Base-by-base conservation (phyloP, 2,113 vertebrate genomes). In the Ursus arctos region DNA sequence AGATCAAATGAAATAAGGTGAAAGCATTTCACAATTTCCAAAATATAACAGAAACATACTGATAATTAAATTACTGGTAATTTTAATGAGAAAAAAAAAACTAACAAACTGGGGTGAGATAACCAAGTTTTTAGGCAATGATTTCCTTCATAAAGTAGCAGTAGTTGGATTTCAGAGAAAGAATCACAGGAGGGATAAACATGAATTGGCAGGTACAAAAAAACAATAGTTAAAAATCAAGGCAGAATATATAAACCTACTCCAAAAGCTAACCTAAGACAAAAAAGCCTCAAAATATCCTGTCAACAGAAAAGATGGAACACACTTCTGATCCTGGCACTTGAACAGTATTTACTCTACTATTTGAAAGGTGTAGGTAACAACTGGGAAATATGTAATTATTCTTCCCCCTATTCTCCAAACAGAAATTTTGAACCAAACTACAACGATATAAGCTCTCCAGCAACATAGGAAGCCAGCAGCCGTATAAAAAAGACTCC, bases 201-300 rank as follows among this genome's bases (percentile, higher is more conserved):
- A 72, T 22, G 28, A 90, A 31, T 8, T 21, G 49, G 22, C 61
- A 94, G n/a, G 83, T 55, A 80, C 31, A 9, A 47, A 72, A 72
- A 72, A 63, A 61, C 12, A 93, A 71, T n/a, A 40, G 43, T 51
- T 76, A 47, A 65, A 15, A 65, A 76, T 76, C 4, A 87, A 88
- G 4, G 33, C 24, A 81, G 51, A 77, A 93, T 55, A 77, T 11
- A 40, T 59, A 91, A 94, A 69, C 47, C 65, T 63, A 81, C 33
- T 40, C 28, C 24, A 24, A 91, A 92, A 83, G 47, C 49, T 95
- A 96, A 93, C 26, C 26, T 71, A 96, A 93, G 28, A 72, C 49
- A 91, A 31, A 82, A 13, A 84, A 26, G 40, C 15, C 87, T 40
- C 89, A 83, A 61, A 53, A 97, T 79, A 63, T 59, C 16, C 76